Evolutionary conservation across 1,140 invertebrate species (phyloP).

Genomic region (Archivesica marissinica): DNA sequence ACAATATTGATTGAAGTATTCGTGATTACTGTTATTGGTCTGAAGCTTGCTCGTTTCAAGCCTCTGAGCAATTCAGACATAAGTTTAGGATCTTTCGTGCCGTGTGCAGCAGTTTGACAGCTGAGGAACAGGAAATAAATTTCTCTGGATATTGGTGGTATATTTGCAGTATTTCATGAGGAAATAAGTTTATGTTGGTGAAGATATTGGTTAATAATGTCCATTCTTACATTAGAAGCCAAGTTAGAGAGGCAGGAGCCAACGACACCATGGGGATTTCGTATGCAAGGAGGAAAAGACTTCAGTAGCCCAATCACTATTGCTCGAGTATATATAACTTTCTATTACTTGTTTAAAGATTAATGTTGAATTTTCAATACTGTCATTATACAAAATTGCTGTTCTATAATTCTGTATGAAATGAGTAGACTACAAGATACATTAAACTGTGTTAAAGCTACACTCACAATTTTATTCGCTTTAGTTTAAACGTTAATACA

Average conservation of each 20-base stretch:
- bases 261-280: slow-evolving; percentile 93
- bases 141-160: not conserved
- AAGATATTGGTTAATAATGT: slow-evolving; percentile 65
- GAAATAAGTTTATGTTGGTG: slow-evolving; percentile 1
- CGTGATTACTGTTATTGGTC: too few relatives aligned
- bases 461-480: too few relatives aligned
- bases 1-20: too few relatives aligned
- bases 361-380: too few relatives aligned
- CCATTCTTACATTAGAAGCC: slow-evolving; percentile 79
- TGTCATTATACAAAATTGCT: too few relatives aligned
- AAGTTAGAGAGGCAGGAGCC: slow-evolving; percentile 79
- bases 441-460: too few relatives aligned
- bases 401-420: too few relatives aligned
- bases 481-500: too few relatives aligned
- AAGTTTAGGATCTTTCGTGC: slow-evolving; percentile 30
- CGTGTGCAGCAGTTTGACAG: slow-evolving; percentile 64
- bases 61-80: too few relatives aligned
- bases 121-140: slow-evolving; percentile 51
- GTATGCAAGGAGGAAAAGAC: slow-evolving; percentile 95
- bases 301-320: slow-evolving; percentile 91
- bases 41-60: too few relatives aligned
- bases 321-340: slow-evolving; percentile 78
- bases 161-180: slow-evolving; percentile 2
- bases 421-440: too few relatives aligned
- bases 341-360: too few relatives aligned